Evolutionary conservation across 2,113 vertebrate genomes (phyloP).

Genomic region (Aramus guarauna): DNA sequence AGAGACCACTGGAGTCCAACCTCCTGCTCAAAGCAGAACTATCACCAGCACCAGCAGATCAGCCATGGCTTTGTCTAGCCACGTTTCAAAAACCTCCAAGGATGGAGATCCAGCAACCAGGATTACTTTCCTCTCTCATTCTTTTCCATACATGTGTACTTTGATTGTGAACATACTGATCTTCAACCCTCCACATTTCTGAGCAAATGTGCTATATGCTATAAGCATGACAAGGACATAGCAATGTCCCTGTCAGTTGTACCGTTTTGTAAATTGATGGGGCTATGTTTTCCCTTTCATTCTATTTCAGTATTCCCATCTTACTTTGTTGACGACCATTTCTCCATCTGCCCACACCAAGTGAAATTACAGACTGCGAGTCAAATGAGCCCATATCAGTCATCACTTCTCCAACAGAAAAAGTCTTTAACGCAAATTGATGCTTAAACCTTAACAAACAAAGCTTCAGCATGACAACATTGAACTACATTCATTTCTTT

Average conservation of each 20-base stretch:
- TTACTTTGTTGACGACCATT: not conserved
- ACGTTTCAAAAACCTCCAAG: not conserved
- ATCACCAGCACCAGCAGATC: not conserved
- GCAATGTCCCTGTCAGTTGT: not conserved
- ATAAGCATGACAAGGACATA: not conserved
- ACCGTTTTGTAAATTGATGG: not conserved
- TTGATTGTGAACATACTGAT: not conserved
- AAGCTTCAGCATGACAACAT: not conserved
- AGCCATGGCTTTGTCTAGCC: not conserved
- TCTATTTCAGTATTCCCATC: not conserved
- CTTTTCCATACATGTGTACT: not conserved
- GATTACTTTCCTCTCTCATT: not conserved
- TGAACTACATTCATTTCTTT: not conserved
- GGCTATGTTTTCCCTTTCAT: not conserved
- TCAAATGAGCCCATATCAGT: not conserved
- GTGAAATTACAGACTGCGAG: not conserved
- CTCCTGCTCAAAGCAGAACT: not conserved
- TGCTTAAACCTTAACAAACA: not conserved
- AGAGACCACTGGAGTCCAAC: not conserved
- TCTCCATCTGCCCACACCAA: slow-evolving; percentile 8
- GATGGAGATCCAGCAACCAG: not conserved
- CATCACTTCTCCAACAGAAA: not conserved
- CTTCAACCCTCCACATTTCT: not conserved
- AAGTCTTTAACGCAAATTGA: not conserved
- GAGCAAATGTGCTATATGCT: not conserved